Percentiles rank a stretch among this genome's conserved stretches.
These are phyloP conservation scores for Drymonia ruficornis DNA, from an alignment of 2,888 invertebrate species.

Conservation along the genomic window DNA sequence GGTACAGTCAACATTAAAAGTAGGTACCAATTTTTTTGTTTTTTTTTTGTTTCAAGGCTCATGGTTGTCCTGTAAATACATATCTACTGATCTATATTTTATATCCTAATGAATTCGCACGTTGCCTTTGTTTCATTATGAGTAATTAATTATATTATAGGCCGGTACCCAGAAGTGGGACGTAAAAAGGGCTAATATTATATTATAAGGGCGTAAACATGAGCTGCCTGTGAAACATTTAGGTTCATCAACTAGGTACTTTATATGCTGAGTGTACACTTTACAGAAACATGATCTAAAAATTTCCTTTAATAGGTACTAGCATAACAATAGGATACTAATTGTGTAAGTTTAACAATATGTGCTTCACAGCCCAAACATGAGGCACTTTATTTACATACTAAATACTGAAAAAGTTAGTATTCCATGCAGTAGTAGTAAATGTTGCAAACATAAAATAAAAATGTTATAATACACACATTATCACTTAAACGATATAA, in stretches of 20 bases:
- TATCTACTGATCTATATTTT: too few species aligned
- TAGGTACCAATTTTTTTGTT: too few species aligned
- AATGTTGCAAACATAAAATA: neutral
- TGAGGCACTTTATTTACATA: conserved; percentile 1
- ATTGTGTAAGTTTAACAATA: conserved; percentile 1
- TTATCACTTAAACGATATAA: neutral
- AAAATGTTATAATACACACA: neutral
- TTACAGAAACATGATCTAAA: neutral
- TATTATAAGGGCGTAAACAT: too few species aligned
- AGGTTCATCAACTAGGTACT: neutral
- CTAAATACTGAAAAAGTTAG: neutral
- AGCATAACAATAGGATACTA: conserved; percentile 1
- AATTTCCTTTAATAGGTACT: neutral
- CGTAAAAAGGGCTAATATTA: too few species aligned
- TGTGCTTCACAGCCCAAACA: conserved; percentile 3
- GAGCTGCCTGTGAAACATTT: too few species aligned
- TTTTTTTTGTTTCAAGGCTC: neutral
- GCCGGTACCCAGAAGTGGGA: too few species aligned
- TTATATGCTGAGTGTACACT: neutral
- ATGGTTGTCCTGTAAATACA: neutral
- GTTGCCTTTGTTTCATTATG: too few species aligned
- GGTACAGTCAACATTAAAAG: neutral
- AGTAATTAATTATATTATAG: too few species aligned
- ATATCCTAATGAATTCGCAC: too few species aligned
- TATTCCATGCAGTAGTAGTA: conserved; percentile 1